Percentiles rank a stretch among this genome's conserved stretches.
These are phyloP conservation scores for Plebejus argus DNA, from an alignment of 2,888 invertebrate genomes.

Conservation along the genomic window DNA sequence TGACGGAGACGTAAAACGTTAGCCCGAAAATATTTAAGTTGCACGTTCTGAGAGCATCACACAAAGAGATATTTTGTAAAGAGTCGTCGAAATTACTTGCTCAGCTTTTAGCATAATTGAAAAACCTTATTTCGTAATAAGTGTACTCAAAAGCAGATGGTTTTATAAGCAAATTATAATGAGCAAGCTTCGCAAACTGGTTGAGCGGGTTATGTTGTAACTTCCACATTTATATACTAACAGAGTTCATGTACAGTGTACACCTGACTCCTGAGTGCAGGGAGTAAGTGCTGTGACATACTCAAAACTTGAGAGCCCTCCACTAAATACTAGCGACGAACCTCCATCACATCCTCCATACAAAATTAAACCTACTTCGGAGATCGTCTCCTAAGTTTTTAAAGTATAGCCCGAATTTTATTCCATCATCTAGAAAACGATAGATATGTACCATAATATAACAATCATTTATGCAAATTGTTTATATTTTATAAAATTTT, in stretches of 20 bases:
- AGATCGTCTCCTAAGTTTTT: not conserved
- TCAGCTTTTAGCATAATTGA: constrained; percentile 8
- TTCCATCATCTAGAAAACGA: not conserved
- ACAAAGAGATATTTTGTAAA: not conserved
- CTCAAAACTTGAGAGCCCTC: constrained; percentile 2
- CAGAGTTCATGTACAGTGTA: constrained; percentile 5
- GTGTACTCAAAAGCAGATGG: not conserved
- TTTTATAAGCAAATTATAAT: constrained; percentile 23
- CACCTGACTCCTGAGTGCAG: constrained; percentile 8
- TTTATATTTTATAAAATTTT: not conserved
- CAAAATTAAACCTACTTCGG: not conserved
- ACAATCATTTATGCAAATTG: not conserved
- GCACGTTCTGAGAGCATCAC: not conserved
- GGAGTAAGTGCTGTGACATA: constrained; percentile 22
- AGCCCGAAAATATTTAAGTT: not conserved
- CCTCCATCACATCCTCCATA: not conserved
- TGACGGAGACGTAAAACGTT: not conserved
- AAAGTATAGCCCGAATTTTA: not conserved
- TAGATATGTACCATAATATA: not conserved
- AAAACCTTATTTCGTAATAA: constrained; percentile 19
- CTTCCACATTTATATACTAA: constrained; percentile 24
- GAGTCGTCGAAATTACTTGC: not conserved
- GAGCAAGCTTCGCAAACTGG: constrained; percentile 23
- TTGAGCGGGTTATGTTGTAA: constrained; percentile 25
- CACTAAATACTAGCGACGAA: not conserved